A percentile compares a stretch with the other conserved stretches of the same genome.
Evolutionary conservation across 2,113 vertebrate species (phyloP).

Genomic region (Pseudois nayaur): DNA sequence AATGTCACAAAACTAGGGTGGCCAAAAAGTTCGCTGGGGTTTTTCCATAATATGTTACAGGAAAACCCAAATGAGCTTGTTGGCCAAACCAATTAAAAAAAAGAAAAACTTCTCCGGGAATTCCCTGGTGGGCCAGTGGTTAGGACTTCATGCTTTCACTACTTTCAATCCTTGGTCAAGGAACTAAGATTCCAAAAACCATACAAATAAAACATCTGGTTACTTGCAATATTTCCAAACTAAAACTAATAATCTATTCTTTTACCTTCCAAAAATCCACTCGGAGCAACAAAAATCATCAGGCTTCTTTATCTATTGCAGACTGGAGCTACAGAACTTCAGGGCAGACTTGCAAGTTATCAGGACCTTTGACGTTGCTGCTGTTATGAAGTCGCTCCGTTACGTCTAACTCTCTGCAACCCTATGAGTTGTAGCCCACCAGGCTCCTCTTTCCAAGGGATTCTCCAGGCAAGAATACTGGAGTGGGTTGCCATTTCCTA

Average conservation of each 20-base stretch:
- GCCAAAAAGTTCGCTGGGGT: background rate
- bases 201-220: background rate
- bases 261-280: background rate
- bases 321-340: background rate
- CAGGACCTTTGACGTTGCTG: background rate
- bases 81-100: background rate
- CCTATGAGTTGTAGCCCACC: background rate
- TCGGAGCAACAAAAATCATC: background rate
- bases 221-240: background rate
- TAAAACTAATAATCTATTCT: background rate
- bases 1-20: background rate
- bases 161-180: background rate
- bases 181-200: background rate
- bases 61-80: background rate
- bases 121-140: background rate
- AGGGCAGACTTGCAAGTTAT: background rate
- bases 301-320: background rate
- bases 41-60: background rate
- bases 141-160: background rate
- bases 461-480: background rate
- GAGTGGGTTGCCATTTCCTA: background rate
- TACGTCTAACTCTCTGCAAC: background rate
- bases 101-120: background rate
- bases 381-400: background rate
- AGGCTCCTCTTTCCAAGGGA: background rate